These are phyloP conservation scores for Aramus guarauna DNA, from an alignment of 2,113 vertebrate species.

Conservation along the genomic window DNA sequence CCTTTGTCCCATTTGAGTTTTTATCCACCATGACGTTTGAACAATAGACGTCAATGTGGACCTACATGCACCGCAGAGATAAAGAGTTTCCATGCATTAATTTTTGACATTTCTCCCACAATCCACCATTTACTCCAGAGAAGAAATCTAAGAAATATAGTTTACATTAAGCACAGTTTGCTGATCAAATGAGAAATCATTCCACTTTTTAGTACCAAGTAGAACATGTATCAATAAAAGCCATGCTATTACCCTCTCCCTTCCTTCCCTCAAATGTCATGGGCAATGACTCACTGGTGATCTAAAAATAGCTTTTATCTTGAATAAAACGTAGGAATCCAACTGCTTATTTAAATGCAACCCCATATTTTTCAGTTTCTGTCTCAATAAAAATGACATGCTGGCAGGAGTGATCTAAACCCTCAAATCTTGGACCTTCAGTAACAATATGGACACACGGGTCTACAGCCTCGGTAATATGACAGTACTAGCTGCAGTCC, in stretches of 20 bases:
- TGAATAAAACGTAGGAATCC: not conserved
- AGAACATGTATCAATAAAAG: not conserved
- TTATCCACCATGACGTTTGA: not conserved
- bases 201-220: not conserved
- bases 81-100: not conserved
- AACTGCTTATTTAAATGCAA: not conserved
- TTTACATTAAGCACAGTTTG: not conserved
- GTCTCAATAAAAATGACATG: not conserved
- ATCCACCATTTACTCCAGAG: not conserved
- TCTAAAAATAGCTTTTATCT: not conserved
- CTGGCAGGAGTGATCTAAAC: not conserved
- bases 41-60: not conserved
- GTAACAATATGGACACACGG: fast-evolving
- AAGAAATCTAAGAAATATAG: not conserved
- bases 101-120: not conserved
- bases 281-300: not conserved
- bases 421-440: not conserved
- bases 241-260: not conserved
- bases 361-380: not conserved
- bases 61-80: not conserved
- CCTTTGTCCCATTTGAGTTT: not conserved
- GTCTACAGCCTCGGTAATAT: not conserved
- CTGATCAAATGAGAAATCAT: not conserved
- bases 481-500: not conserved
- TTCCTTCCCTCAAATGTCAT: not conserved